Percentiles rank a stretch among this genome's conserved stretches.
These are phyloP conservation scores for Calephelis nemesis DNA, from an alignment of 1,140 invertebrate genomes.

Conservation along the genomic window DNA sequence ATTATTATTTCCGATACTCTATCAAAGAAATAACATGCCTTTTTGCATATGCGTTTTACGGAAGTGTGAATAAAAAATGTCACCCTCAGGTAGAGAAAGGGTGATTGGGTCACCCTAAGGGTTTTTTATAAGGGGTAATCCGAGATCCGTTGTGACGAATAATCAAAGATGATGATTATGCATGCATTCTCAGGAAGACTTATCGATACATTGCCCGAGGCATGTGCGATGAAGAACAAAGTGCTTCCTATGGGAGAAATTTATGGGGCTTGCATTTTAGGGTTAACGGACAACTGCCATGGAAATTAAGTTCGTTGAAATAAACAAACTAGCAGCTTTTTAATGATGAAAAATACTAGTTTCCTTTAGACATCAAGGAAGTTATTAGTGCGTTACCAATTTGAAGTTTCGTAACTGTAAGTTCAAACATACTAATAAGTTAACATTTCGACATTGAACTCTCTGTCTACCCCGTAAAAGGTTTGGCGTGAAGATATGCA, in stretches of 20 bases:
- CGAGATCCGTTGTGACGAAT: conserved; percentile 54
- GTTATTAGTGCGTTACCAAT: no score
- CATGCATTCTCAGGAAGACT: conserved; percentile 75
- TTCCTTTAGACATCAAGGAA: no score
- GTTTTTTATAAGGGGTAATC: conserved; percentile 66
- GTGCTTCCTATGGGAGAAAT: conserved; percentile 56
- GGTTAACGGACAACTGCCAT: conserved; percentile 47
- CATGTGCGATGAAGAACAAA: conserved; percentile 47
- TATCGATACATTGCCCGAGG: conserved; percentile 57
- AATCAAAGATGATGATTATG: conserved; percentile 69
- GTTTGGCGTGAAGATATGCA: no score
- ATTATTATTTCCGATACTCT: conserved; percentile 76
- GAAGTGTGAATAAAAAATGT: conserved; percentile 78
- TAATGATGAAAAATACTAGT: no score
- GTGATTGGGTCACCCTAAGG: conserved; percentile 48
- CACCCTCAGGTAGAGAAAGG: conserved; percentile 70
- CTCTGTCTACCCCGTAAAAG: no score
- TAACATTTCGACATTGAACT: no score
- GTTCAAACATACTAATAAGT: no score
- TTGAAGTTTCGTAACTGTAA: no score
- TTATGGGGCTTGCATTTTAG: conserved; percentile 43
- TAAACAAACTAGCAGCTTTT: no score
- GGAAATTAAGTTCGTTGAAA: neutral
- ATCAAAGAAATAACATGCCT: conserved; percentile 73
- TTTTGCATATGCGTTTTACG: conserved; percentile 73